Conservation (phyloP, 1,140 invertebrate species). For the Zaprionus ornatus region DNA sequence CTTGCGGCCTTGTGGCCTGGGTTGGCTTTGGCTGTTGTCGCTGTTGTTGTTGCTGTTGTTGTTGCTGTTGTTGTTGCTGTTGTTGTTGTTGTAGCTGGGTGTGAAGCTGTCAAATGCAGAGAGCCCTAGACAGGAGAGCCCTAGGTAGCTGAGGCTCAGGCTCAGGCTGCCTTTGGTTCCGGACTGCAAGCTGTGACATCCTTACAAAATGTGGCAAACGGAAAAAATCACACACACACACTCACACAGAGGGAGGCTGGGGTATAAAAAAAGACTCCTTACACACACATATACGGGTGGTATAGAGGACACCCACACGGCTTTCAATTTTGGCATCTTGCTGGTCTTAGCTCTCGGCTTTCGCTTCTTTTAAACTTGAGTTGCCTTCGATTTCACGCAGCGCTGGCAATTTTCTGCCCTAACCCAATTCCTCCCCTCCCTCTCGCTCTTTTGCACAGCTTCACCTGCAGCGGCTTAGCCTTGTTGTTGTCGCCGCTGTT, state of each 20-base stretch:
- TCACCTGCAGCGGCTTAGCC: conserved; percentile 35
- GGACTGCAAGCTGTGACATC: conserved; percentile 72
- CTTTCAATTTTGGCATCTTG: conserved; percentile 76
- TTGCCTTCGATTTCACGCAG: conserved; percentile 79
- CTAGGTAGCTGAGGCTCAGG: conserved; percentile 40
- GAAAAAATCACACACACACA: conserved; percentile 18
- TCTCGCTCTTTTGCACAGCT: background rate
- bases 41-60: conserved; percentile 36
- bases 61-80: conserved; percentile 15
- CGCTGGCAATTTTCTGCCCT: conserved; percentile 74
- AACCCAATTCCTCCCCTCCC: background rate
- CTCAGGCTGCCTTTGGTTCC: conserved; percentile 32
- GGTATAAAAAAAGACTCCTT: background rate
- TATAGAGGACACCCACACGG: conserved; percentile 16
- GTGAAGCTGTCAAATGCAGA: conserved; percentile 80
- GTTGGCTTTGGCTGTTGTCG: background rate
- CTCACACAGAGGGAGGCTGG: background rate
- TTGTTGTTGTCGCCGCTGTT: conserved; percentile 52
- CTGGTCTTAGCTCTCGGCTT: conserved; percentile 75
- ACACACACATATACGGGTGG: conserved; percentile 12
- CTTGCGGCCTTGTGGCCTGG: conserved; percentile 55
- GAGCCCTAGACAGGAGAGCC: conserved; percentile 55
- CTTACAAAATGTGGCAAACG: conserved; percentile 73
- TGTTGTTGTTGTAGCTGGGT: conserved; percentile 55
- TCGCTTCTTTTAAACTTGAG: conserved; percentile 69